Percentiles rank a stretch among this genome's conserved stretches.
These are phyloP conservation scores for Andrena hattorfiana DNA, from an alignment of 2,888 invertebrate species.

Conservation along the genomic window DNA sequence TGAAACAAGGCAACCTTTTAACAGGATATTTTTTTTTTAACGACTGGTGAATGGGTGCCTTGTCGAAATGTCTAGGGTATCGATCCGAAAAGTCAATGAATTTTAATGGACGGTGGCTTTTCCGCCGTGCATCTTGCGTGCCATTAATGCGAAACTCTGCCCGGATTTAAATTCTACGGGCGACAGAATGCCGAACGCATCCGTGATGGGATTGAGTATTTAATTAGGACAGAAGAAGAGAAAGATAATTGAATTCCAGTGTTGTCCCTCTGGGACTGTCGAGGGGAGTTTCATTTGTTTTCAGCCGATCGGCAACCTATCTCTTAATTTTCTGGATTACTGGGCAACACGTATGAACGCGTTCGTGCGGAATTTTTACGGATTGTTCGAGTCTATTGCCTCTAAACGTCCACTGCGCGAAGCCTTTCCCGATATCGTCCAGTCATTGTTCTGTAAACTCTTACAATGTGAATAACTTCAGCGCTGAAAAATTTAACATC, in stretches of 20 bases:
- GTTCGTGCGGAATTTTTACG: conserved; percentile 65
- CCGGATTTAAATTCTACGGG: conserved; percentile 62
- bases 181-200: conserved; percentile 54
- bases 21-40: too few relatives aligned
- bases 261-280: conserved; percentile 66
- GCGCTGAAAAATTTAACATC: too few relatives aligned
- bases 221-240: conserved; percentile 77
- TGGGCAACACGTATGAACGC: conserved; percentile 72
- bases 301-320: conserved; percentile 63
- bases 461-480: neutral
- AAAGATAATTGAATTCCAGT: conserved; percentile 78
- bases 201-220: conserved; percentile 78
- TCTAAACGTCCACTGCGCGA: neutral
- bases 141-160: conserved; percentile 50
- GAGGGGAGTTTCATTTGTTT: conserved; percentile 54
- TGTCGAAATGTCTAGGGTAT: neutral
- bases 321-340: conserved; percentile 79
- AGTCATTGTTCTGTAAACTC: neutral
- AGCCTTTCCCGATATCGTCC: neutral
- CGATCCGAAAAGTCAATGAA: conserved; percentile 14
- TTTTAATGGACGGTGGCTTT: conserved; percentile 16
- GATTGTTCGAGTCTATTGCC: conserved; percentile 60
- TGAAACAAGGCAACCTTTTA: too few relatives aligned
- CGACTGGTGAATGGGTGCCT: too few relatives aligned
- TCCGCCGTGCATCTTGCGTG: conserved; percentile 18